phyloP scores from a whole-genome alignment of 2,888 invertebrate genomes.

The Protophormia terraenovae region DNA sequence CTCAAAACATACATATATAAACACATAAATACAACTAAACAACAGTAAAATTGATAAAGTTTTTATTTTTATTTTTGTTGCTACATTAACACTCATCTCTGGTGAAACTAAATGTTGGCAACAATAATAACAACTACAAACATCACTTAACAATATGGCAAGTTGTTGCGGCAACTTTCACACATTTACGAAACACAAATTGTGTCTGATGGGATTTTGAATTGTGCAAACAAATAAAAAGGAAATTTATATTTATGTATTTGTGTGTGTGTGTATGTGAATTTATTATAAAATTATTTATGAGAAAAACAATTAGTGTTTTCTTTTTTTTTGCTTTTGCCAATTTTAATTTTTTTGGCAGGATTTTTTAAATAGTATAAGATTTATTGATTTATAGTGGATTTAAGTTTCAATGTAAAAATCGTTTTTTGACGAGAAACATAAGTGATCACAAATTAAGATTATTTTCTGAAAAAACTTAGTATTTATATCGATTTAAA shows the following conservation, averaged over 20 bases:
- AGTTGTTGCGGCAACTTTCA: constrained; percentile 4
- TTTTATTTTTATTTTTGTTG: constrained; percentile 37
- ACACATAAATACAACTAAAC: background rate
- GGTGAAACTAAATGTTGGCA: constrained; percentile 20
- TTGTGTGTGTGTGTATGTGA: background rate
- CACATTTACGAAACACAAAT: background rate
- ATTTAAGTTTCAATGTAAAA: too few relatives aligned
- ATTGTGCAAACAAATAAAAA: background rate
- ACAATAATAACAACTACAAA: background rate
- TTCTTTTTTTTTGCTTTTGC: background rate
- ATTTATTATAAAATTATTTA: background rate
- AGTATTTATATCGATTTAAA: too few relatives aligned
- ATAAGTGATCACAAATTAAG: too few relatives aligned
- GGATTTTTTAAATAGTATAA: background rate
- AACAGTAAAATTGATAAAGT: constrained; percentile 11
- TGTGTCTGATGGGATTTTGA: background rate
- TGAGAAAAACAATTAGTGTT: background rate
- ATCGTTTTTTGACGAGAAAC: too few relatives aligned
- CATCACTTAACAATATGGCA: background rate
- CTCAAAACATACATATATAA: constrained; percentile 30
- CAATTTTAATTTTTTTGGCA: background rate
- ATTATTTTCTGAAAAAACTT: too few relatives aligned
- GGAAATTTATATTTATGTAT: background rate
- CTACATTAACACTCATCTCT: constrained; percentile 39
- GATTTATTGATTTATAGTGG: too few relatives aligned